Evolutionary conservation across 1,140 invertebrate genomes (phyloP).

Genomic region (Drosophila repletoides): DNA sequence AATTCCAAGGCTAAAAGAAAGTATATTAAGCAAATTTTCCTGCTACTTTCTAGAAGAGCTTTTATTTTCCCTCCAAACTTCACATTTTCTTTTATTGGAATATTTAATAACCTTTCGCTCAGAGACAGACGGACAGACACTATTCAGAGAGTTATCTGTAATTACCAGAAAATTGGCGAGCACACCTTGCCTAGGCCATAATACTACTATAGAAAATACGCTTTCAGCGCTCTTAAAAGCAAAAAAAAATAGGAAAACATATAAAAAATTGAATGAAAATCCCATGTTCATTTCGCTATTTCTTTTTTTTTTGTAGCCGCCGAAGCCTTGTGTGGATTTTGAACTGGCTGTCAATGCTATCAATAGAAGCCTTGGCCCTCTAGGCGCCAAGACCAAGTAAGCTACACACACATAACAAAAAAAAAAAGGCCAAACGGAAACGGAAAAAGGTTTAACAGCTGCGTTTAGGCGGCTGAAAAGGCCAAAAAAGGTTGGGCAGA

Average conservation of each 20-base stretch:
- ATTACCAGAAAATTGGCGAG: conserved; percentile 71
- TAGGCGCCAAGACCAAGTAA: conserved; percentile 63
- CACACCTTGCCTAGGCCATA: not conserved
- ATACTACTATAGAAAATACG: conserved; percentile 18
- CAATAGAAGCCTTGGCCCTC: conserved; percentile 58
- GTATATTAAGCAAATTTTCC: too few species aligned
- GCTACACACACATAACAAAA: conserved; percentile 30
- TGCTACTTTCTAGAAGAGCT: too few species aligned
- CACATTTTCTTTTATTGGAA: conserved; percentile 6
- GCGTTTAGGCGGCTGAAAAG: too few species aligned
- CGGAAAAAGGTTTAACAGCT: conserved; percentile 78
- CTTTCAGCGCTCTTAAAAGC: conserved; percentile 29
- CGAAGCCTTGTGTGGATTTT: conserved; percentile 35
- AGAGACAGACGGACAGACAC: not conserved
- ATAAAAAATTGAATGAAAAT: conserved; percentile 62
- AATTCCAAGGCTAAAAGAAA: too few species aligned
- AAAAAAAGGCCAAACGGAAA: conserved; percentile 65
- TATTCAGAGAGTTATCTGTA: conserved; percentile 43
- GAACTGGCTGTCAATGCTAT: conserved; percentile 61
- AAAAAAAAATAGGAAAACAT: conserved; percentile 8
- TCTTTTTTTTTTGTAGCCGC: conserved; percentile 33
- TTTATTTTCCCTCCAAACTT: too few species aligned
- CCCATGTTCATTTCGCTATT: conserved; percentile 64
- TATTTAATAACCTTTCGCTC: not conserved
- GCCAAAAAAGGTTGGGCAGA: conserved; percentile 13